These are phyloP conservation scores for Mionectes olivaceus DNA, from an alignment of 2,797 vertebrate genomes.

Conservation along the genomic window DNA sequence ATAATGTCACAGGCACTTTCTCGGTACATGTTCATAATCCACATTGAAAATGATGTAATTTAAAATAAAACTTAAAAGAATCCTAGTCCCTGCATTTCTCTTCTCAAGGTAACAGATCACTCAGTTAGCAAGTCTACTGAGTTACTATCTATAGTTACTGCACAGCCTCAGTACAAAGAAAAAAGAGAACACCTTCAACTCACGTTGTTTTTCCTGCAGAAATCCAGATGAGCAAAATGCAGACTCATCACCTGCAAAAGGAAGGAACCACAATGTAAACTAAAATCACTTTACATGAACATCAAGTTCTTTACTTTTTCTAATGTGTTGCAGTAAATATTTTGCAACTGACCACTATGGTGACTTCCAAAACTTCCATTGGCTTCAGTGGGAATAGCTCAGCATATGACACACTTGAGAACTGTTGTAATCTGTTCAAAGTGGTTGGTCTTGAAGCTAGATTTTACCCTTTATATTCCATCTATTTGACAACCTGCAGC, in stretches of 20 bases:
- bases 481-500: neutral
- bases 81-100: neutral
- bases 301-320: neutral
- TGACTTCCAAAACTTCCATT: neutral
- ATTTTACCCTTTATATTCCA: neutral
- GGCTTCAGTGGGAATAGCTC: neutral
- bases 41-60: neutral
- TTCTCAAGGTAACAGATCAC: neutral
- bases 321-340: neutral
- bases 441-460: neutral
- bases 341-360: neutral
- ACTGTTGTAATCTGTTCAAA: neutral
- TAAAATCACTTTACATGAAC: neutral
- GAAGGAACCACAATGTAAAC: neutral
- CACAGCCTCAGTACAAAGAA: neutral
- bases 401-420: neutral
- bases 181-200: conserved; percentile 5
- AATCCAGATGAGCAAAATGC: conserved; percentile 51
- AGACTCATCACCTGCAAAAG: conserved; percentile 49
- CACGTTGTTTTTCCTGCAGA: conserved; percentile 65
- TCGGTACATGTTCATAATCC: neutral
- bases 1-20: neutral
- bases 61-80: neutral
- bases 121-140: neutral
- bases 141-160: neutral